These are phyloP conservation scores for Platorchestia sp. DNA, from an alignment of 1,140 invertebrate species.

Conservation along the genomic window DNA sequence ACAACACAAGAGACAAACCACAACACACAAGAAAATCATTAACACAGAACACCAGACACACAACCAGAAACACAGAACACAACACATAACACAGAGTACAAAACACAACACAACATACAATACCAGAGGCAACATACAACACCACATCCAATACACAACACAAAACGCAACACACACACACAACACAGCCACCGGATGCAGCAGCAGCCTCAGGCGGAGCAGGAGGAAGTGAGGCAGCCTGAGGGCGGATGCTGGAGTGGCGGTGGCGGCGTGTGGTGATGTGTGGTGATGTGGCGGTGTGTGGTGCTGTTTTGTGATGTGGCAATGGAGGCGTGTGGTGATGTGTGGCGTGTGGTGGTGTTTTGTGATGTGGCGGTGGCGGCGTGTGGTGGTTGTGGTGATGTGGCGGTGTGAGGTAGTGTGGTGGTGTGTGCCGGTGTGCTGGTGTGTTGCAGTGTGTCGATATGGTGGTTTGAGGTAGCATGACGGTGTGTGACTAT, in stretches of 20 bases:
- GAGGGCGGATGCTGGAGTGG: background rate
- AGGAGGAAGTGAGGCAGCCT: background rate
- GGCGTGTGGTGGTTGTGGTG: background rate
- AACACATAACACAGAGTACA: background rate
- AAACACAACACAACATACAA: background rate
- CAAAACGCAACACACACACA: background rate
- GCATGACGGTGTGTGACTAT: too few relatives aligned
- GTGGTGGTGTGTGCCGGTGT: too few relatives aligned
- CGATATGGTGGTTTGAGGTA: background rate
- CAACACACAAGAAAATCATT: too few relatives aligned
- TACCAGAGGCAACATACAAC: background rate
- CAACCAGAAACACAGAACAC: background rate
- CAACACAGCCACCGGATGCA: background rate
- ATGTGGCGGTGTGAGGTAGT: background rate
- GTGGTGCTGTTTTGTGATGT: background rate
- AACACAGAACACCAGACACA: background rate
- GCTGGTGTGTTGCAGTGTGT: background rate
- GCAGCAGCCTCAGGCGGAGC: background rate
- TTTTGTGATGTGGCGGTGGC: background rate
- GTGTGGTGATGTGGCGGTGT: background rate
- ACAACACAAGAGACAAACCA: too few relatives aligned
- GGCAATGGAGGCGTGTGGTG: too few relatives aligned
- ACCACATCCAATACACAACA: background rate
- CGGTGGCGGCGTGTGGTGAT: background rate
- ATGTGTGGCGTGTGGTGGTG: background rate